A percentile compares a stretch with the other conserved stretches of the same genome.
Conservation (phyloP, 2,797 vertebrate genomes). For the Phalloptychus januarius region DNA sequence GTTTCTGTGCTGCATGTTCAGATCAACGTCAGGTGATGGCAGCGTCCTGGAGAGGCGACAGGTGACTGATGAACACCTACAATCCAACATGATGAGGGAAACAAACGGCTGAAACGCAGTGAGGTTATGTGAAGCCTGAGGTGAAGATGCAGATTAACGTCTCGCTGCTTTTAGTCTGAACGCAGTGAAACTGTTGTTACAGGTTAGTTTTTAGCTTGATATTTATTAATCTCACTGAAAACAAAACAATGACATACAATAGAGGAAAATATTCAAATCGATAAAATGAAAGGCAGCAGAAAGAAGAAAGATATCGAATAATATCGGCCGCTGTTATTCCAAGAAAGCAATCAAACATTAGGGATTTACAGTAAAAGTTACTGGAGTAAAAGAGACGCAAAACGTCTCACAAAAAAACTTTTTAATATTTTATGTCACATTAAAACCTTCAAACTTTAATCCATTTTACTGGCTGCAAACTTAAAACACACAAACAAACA, state of each 20-base stretch:
- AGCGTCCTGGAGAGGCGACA: slow-evolving; percentile 44
- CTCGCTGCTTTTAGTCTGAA: slow-evolving; percentile 6
- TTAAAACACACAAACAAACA: not conserved
- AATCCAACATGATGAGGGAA: slow-evolving; percentile 44
- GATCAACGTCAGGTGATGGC: slow-evolving; percentile 46
- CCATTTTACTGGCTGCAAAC: not conserved
- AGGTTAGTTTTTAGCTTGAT: not conserved
- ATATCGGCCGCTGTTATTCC: no score
- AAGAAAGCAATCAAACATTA: no score
- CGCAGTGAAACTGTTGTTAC: slow-evolving; percentile 1
- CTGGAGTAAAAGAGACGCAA: not conserved
- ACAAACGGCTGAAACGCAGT: slow-evolving; percentile 24
- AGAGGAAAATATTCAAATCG: no score
- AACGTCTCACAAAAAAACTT: no score
- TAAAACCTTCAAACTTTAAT: not conserved
- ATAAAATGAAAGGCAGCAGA: no score
- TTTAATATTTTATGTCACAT: not conserved
- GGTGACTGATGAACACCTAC: slow-evolving; percentile 14
- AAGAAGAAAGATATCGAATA: no score
- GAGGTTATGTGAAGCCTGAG: slow-evolving; percentile 18
- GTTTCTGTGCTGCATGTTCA: not conserved
- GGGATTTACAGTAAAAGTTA: not conserved
- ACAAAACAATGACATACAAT: no score
- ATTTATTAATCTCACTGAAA: no score
- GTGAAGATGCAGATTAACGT: slow-evolving; percentile 33